Percentiles rank a stretch among this genome's conserved stretches.
phyloP scores from a whole-genome alignment of 2,888 invertebrate genomes.

The Drosophila mulleri region DNA sequence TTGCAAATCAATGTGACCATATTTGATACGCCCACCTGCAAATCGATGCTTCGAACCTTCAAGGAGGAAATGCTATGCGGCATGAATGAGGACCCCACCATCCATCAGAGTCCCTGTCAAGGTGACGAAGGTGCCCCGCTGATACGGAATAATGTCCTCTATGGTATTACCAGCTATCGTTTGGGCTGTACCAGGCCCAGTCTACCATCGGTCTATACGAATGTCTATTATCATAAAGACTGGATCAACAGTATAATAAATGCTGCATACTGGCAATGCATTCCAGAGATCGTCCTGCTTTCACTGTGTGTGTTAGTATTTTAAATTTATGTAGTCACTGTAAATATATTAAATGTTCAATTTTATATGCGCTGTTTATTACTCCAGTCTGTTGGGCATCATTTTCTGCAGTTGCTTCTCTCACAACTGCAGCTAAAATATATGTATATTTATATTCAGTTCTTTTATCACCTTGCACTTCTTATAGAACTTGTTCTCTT shows the following conservation, averaged over 20 bases:
- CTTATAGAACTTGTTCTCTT: too few species aligned
- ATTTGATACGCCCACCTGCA: conserved; percentile 2
- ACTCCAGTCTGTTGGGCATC: too few species aligned
- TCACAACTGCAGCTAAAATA: too few species aligned
- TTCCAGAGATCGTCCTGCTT: neutral
- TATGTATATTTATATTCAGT: too few species aligned
- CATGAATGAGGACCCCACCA: neutral
- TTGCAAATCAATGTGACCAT: conserved; percentile 19
- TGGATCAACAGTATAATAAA: conserved; percentile 31
- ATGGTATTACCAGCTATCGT: conserved; percentile 36
- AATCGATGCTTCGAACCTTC: conserved; percentile 10
- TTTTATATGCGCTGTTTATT: neutral
- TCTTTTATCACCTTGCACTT: too few species aligned
- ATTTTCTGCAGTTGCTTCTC: too few species aligned
- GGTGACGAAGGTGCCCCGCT: conserved; percentile 47
- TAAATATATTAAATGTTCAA: neutral
- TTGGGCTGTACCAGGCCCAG: conserved; percentile 26
- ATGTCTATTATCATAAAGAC: conserved; percentile 25
- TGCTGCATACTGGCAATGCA: neutral
- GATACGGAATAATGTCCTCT: neutral
- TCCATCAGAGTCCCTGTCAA: conserved; percentile 33
- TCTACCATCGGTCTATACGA: conserved; percentile 42
- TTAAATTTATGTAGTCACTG: neutral
- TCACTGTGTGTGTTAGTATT: conserved; percentile 1
- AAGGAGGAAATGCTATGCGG: conserved; percentile 47